A percentile compares a stretch with the other conserved stretches of the same genome.
These are phyloP conservation scores for Xanthia togata DNA, from an alignment of 2,888 invertebrate species.

Conservation along the genomic window DNA sequence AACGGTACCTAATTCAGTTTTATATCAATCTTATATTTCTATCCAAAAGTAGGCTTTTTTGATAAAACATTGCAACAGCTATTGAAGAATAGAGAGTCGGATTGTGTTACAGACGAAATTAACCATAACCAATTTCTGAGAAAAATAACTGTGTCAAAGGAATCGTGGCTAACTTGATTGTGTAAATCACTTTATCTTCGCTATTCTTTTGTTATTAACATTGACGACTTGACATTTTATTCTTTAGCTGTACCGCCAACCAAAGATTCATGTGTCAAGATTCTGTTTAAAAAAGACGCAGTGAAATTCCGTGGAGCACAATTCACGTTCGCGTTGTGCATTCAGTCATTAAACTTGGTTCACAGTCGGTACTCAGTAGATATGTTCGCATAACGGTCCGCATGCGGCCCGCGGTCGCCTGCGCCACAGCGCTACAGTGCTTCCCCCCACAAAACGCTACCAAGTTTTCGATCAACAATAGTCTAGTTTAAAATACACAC, in stretches of 20 bases:
- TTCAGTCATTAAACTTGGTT: conserved; percentile 77
- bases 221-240: conserved; percentile 9
- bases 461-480: conserved; percentile 54
- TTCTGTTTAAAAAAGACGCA: conserved; percentile 33
- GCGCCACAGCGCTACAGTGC: conserved; percentile 55
- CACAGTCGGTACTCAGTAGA: conserved; percentile 65
- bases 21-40: conserved; percentile 2
- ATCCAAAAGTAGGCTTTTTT: conserved; percentile 4
- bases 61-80: neutral
- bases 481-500: conserved; percentile 40
- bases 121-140: conserved; percentile 20
- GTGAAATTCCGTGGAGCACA: conserved; percentile 61
- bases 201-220: conserved; percentile 24
- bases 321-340: conserved; percentile 73
- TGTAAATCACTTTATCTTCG: conserved; percentile 18
- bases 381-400: conserved; percentile 76
- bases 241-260: neutral
- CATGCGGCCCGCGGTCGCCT: conserved; percentile 54
- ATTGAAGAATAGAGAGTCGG: neutral
- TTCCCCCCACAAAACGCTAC: conserved; percentile 48
- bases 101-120: neutral
- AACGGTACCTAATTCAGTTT: conserved; percentile 24
- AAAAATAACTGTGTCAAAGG: conserved; percentile 33
- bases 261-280: neutral
- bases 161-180: conserved; percentile 18